phyloP scores from a whole-genome alignment of 1,140 invertebrate species.

The Ridgeia piscesae region DNA sequence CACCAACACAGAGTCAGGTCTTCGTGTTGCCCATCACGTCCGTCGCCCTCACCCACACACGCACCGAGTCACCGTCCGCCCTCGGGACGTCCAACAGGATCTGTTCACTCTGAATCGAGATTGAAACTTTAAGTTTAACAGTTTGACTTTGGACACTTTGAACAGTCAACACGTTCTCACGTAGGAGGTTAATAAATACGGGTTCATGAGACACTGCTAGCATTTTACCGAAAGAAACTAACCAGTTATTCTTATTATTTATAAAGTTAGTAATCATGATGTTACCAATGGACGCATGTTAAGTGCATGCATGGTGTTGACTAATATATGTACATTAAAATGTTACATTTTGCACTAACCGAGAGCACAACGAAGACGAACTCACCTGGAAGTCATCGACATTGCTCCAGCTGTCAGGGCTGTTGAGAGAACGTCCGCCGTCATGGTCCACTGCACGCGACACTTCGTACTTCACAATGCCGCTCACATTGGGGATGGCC shows the following conservation, averaged over 20 bases:
- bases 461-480: not conserved
- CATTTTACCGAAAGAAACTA: too few species aligned
- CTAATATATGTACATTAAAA: not conserved
- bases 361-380: too few species aligned
- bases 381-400: not conserved
- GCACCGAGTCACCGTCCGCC: not conserved
- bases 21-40: not conserved
- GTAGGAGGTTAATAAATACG: too few species aligned
- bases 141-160: too few species aligned
- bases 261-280: too few species aligned
- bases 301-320: too few species aligned
- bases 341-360: too few species aligned
- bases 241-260: too few species aligned
- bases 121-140: too few species aligned
- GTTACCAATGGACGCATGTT: too few species aligned
- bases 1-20: not conserved
- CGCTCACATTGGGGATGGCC: conserved; percentile 11
- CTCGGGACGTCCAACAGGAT: not conserved
- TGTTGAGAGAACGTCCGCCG: not conserved
- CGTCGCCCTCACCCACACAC: not conserved
- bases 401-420: not conserved
- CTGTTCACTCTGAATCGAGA: not conserved
- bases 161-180: too few species aligned
- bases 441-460: conserved; percentile 3
- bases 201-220: too few species aligned